Percentiles rank a stretch among this genome's conserved stretches.
Conservation (phyloP, 2,888 invertebrate genomes). For the Anagyrus pseudococci region DNA sequence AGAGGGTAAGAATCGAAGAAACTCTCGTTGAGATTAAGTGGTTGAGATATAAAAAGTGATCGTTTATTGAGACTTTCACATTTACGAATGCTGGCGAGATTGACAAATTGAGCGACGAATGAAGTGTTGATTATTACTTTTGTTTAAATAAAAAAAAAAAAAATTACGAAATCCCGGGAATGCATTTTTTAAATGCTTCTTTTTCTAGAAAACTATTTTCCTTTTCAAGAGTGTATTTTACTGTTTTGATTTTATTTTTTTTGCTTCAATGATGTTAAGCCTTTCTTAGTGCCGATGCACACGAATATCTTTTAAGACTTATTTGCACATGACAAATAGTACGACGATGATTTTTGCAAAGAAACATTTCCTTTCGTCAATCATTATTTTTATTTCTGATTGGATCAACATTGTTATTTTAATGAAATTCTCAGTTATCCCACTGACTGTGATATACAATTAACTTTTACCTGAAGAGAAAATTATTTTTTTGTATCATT, state of each 20-base stretch:
- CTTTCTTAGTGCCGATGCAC: constrained; percentile 11
- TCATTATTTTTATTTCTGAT: constrained; percentile 11
- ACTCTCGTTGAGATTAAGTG: constrained; percentile 30
- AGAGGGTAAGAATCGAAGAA: constrained; percentile 23
- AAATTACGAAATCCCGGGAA: constrained; percentile 20
- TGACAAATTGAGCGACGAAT: constrained; percentile 26
- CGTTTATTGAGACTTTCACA: constrained; percentile 26
- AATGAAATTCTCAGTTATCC: constrained; percentile 24
- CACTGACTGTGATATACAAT: constrained; percentile 16
- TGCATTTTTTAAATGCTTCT: constrained; percentile 12
- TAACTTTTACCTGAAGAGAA: constrained; percentile 8
- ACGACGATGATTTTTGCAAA: constrained; percentile 17
- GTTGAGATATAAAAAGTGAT: constrained; percentile 32
- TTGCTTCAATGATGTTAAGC: constrained; percentile 7
- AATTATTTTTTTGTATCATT: constrained; percentile 5
- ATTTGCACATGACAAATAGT: constrained; percentile 35
- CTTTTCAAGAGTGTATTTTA: not conserved
- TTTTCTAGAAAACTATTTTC: constrained; percentile 4
- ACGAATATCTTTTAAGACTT: constrained; percentile 29
- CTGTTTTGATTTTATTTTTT: constrained; percentile 5
- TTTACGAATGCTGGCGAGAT: constrained; percentile 12
- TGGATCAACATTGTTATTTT: constrained; percentile 11
- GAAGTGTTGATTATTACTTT: constrained; percentile 28
- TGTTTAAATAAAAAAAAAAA: constrained; percentile 8
- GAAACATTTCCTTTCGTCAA: constrained; percentile 4